Percentiles rank a stretch among this genome's conserved stretches.
These are phyloP conservation scores for Halesus radiatus DNA, from an alignment of 1,140 invertebrate species.

Conservation along the genomic window DNA sequence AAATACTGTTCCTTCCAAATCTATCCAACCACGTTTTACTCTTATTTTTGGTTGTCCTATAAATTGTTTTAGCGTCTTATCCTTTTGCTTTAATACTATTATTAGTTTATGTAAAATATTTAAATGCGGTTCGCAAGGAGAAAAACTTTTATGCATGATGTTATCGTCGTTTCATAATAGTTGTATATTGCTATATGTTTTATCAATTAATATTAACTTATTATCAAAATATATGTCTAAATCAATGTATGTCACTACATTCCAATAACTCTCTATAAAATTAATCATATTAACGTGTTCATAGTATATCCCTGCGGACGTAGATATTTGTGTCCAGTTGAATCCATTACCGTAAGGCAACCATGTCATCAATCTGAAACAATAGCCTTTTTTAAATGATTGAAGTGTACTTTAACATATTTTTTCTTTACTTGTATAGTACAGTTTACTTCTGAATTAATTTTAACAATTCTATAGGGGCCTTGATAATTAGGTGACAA, in stretches of 20 bases:
- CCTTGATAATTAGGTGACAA: background rate
- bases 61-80: background rate
- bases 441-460: background rate
- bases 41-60: background rate
- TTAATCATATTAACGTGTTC: background rate
- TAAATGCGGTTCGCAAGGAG: background rate
- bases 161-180: background rate
- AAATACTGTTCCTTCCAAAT: background rate
- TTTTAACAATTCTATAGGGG: background rate
- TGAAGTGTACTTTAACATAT: background rate
- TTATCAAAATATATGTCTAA: background rate
- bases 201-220: background rate
- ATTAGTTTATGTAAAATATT: background rate
- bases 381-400: background rate
- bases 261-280: background rate
- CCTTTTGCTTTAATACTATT: background rate
- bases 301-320: background rate
- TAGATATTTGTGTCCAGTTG: background rate
- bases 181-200: background rate
- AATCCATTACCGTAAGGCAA: background rate
- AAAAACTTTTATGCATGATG: background rate
- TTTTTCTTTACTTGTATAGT: background rate
- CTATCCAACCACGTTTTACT: background rate
- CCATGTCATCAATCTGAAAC: background rate
- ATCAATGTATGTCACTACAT: constrained; percentile 15